Conservation (phyloP, 1,140 invertebrate genomes). For the Hycleus phaleratus region DNA sequence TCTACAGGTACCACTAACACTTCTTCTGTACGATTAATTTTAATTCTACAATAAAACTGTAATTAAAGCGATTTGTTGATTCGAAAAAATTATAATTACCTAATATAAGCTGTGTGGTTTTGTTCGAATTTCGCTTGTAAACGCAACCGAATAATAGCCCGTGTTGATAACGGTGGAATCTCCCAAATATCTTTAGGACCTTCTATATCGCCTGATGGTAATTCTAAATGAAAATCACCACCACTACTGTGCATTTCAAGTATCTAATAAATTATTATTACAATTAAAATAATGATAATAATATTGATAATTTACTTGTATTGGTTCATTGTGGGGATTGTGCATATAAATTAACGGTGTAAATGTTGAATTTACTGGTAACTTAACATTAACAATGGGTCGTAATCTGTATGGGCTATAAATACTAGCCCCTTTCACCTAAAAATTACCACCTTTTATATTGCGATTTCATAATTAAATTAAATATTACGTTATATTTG, state of each 20-base stretch:
- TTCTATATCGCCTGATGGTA: constrained; percentile 73
- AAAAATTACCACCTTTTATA: constrained; percentile 30
- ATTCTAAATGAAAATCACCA: constrained; percentile 81
- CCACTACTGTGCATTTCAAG: constrained; percentile 87
- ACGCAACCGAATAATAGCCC: constrained; percentile 79
- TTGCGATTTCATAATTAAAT: constrained; percentile 1
- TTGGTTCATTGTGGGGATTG: constrained; percentile 80
- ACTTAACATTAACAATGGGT: constrained; percentile 79
- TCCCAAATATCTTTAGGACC: constrained; percentile 78
- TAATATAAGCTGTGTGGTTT: constrained; percentile 78
- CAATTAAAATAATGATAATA: too few species aligned
- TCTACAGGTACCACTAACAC: constrained; percentile 76
- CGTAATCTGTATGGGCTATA: constrained; percentile 82
- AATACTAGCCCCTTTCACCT: constrained; percentile 74
- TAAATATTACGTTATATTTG: constrained; percentile 60
- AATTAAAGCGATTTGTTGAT: constrained; percentile 1
- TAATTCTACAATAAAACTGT: constrained; percentile 47
- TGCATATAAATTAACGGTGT: constrained; percentile 85
- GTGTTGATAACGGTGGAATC: constrained; percentile 82
- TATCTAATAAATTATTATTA: constrained; percentile 47
- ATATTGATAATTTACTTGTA: constrained; percentile 59
- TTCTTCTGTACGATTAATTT: constrained; percentile 61
- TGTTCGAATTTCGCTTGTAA: constrained; percentile 65
- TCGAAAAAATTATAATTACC: constrained; percentile 37
- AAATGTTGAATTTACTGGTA: constrained; percentile 88